A percentile compares a stretch with the other conserved stretches of the same genome.
These are phyloP conservation scores for Aethina tumida DNA, from an alignment of 1,140 invertebrate genomes.

Conservation along the genomic window DNA sequence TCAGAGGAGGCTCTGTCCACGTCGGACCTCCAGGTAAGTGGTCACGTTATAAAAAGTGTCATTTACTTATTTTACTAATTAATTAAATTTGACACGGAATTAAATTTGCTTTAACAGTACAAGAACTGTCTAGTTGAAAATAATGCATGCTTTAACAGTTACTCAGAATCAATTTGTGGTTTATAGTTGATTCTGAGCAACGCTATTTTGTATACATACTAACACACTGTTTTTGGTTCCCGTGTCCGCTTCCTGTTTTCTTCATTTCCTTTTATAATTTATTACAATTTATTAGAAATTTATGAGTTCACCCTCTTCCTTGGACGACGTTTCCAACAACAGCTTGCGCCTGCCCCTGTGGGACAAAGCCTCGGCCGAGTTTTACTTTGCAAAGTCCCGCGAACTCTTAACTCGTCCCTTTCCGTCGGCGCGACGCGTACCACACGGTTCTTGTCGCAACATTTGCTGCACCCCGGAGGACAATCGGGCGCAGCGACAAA, in stretches of 20 bases:
- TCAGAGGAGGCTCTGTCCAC: slow-evolving; percentile 83
- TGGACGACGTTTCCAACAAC: slow-evolving; percentile 25
- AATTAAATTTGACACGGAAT: too few species aligned
- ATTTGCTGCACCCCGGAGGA: slow-evolving; percentile 11
- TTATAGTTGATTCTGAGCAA: not conserved
- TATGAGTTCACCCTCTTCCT: slow-evolving; percentile 30
- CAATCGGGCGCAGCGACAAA: slow-evolving; percentile 9
- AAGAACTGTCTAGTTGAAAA: not conserved
- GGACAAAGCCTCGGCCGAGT: slow-evolving; percentile 63
- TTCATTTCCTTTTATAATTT: slow-evolving; percentile 11
- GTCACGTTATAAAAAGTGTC: not conserved
- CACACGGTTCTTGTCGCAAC: slow-evolving; percentile 27
- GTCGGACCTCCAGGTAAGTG: slow-evolving; percentile 74
- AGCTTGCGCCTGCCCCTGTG: slow-evolving; percentile 53
- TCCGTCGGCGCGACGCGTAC: slow-evolving; percentile 21
- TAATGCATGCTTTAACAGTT: not conserved
- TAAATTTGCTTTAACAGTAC: too few species aligned
- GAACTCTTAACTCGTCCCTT: slow-evolving; percentile 53
- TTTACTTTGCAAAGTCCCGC: slow-evolving; percentile 60
- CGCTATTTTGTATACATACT: slow-evolving; percentile 22
- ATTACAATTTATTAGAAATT: slow-evolving; percentile 21
- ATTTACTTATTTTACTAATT: not conserved
- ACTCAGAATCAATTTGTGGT: slow-evolving; percentile 1
- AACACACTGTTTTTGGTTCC: slow-evolving; percentile 22
- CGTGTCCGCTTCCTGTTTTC: slow-evolving; percentile 10